Percentiles rank a stretch among this genome's conserved stretches.
Conservation (phyloP, 1,140 invertebrate genomes). For the Mactra quadrangularis region DNA sequence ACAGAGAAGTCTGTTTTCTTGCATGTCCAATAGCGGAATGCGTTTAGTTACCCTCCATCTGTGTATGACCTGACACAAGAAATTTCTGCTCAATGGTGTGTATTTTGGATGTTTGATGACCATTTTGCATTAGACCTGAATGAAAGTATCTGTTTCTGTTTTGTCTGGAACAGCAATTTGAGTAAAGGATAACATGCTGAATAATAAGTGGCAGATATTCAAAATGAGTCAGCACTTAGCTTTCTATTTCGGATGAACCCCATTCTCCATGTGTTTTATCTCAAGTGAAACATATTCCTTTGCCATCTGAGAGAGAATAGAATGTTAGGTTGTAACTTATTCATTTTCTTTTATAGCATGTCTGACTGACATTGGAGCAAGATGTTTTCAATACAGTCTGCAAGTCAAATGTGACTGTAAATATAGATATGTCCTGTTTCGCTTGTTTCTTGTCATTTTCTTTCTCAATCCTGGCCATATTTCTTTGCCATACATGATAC, state of each 20-base stretch:
- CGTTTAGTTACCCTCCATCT: conserved; percentile 44
- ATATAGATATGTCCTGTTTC: conserved; percentile 2
- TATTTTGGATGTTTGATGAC: not conserved
- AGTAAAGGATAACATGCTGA: conserved; percentile 27
- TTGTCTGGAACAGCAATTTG: conserved; percentile 52
- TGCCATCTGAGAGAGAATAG: conserved; percentile 18
- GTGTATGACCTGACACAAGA: conserved; percentile 16
- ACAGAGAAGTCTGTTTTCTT: conserved; percentile 30
- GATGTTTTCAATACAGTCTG: conserved; percentile 11
- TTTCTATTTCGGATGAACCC: conserved; percentile 27
- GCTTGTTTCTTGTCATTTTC: conserved; percentile 17
- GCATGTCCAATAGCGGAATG: conserved; percentile 23
- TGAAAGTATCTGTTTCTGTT: conserved; percentile 54
- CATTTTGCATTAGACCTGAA: not conserved
- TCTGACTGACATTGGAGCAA: conserved; percentile 28
- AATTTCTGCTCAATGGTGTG: conserved; percentile 33
- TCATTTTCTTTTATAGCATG: conserved; percentile 33
- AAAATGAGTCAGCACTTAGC: conserved; percentile 5
- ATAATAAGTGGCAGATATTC: not conserved
- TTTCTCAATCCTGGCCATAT: conserved; percentile 45
- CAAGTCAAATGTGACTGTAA: conserved; percentile 29
- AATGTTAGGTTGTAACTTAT: conserved; percentile 23
- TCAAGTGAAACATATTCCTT: conserved; percentile 36
- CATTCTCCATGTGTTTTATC: conserved; percentile 32
- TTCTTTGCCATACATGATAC: conserved; percentile 41